Percentiles rank a stretch among this genome's conserved stretches.
Conservation (phyloP, 2,888 invertebrate genomes). For the Cosmia pyralina region DNA sequence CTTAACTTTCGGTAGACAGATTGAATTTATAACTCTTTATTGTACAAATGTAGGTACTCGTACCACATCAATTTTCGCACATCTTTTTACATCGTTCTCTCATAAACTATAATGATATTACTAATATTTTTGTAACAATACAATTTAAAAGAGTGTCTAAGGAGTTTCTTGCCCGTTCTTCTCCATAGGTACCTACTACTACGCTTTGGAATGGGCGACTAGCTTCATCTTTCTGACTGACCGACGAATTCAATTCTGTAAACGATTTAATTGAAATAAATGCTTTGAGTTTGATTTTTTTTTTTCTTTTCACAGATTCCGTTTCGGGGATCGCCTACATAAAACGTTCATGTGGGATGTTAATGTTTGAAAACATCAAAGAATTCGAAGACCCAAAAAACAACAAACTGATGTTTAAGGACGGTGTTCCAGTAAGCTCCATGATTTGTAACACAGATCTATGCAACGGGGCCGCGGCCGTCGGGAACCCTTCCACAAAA, state of each 20-base stretch:
- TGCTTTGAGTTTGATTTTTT: neutral
- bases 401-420: accelerated
- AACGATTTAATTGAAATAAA: neutral
- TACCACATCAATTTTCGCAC: too few species aligned
- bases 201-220: neutral
- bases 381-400: neutral
- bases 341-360: conserved; percentile 16
- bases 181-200: neutral
- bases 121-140: neutral
- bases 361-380: conserved; percentile 7
- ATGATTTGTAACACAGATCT: conserved; percentile 29
- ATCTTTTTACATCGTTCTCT: too few species aligned
- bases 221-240: neutral
- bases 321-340: neutral
- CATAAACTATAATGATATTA: neutral
- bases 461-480: conserved; percentile 3
- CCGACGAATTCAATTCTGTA: neutral
- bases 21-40: too few species aligned
- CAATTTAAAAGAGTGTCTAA: neutral
- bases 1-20: too few species aligned
- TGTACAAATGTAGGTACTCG: too few species aligned
- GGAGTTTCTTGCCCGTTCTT: neutral
- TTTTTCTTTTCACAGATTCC: conserved; percentile 5
- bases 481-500: neutral
- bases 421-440: conserved; percentile 9